These are phyloP conservation scores for Oxyscelio sp. DNA, from an alignment of 2,888 invertebrate genomes.

Conservation along the genomic window DNA sequence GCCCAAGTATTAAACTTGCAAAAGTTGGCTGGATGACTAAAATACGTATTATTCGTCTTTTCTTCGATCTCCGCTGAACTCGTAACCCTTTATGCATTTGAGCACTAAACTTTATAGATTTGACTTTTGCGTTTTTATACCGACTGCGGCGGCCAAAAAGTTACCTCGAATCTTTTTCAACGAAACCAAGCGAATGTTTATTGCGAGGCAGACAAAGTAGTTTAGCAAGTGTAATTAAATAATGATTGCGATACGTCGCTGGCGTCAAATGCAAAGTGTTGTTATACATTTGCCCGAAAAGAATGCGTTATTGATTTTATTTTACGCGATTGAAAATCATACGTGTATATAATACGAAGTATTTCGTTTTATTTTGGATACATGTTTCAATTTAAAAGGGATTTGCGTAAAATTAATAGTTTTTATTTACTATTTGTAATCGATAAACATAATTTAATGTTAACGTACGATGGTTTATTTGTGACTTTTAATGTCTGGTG, in stretches of 20 bases:
- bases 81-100: conserved; percentile 58
- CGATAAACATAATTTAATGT: conserved; percentile 19
- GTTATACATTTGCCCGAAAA: no score
- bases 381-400: conserved; percentile 19
- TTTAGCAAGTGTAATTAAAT: no score
- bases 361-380: conserved; percentile 16
- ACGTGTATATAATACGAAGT: conserved; percentile 11
- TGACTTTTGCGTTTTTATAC: no score
- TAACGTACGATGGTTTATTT: neutral
- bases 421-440: conserved; percentile 17
- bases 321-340: conserved; percentile 19
- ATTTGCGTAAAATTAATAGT: conserved; percentile 2
- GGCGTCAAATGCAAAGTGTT: no score
- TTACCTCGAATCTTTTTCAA: no score
- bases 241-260: no score
- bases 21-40: conserved; percentile 86
- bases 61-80: conserved; percentile 57
- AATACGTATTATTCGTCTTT: conserved; percentile 81
- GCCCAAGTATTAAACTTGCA: conserved; percentile 86
- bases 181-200: no score
- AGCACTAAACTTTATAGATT: conserved; percentile 56
- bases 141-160: no score
- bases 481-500: neutral
- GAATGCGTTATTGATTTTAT: conserved; percentile 28
- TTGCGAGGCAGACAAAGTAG: no score